Conservation (phyloP, 1,140 invertebrate genomes). For the Coelopa frigida region DNA sequence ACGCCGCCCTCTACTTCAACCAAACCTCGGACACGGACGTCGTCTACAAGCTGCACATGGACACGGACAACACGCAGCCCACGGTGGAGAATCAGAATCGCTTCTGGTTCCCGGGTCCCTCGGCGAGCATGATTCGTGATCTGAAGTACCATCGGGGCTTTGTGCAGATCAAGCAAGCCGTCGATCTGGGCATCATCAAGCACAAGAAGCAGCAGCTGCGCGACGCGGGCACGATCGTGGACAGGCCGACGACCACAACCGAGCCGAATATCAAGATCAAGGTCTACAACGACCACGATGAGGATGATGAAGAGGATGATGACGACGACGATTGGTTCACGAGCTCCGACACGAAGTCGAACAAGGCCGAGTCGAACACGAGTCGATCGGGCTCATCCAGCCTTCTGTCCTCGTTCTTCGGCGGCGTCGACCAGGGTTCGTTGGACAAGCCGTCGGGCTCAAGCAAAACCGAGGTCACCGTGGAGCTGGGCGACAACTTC, state of each 20-base stretch:
- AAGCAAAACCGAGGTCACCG: background rate
- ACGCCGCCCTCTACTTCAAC: conserved; percentile 36
- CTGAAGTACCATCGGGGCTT: conserved; percentile 61
- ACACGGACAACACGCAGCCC: conserved; percentile 58
- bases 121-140: conserved; percentile 55
- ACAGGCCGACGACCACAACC: background rate
- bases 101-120: conserved; percentile 59
- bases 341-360: background rate
- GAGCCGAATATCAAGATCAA: background rate
- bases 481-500: background rate
- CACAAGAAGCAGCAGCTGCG: conserved; percentile 28
- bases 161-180: conserved; percentile 57
- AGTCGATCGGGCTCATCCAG: background rate
- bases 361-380: background rate
- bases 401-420: background rate
- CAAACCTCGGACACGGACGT: conserved; percentile 28
- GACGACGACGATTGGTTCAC: conserved; percentile 21
- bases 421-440: background rate
- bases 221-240: conserved; percentile 6
- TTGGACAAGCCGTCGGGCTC: background rate
- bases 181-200: conserved; percentile 56
- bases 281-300: conserved; percentile 13
- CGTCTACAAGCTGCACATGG: conserved; percentile 59
- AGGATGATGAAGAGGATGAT: conserved; percentile 20
- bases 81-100: conserved; percentile 53